Percentiles rank a stretch among this genome's conserved stretches.
Conservation (phyloP, 2,888 invertebrate genomes). For the Argynnis bischoffii region DNA sequence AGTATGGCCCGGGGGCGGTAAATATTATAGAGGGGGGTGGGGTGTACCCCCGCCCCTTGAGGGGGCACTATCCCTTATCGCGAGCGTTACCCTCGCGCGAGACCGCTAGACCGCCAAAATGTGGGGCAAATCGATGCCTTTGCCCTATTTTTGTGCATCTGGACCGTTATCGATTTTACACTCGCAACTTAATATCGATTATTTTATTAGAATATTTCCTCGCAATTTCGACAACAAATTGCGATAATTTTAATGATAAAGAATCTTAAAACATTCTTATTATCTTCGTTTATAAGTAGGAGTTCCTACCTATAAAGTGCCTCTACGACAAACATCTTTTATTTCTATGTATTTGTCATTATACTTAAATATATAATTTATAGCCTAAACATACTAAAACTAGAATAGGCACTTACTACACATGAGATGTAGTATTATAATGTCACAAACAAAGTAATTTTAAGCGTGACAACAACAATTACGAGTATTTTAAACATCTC, state of each 20-base stretch:
- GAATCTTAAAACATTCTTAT: too few species aligned
- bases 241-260: too few species aligned
- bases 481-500: constrained; percentile 59
- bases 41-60: constrained; percentile 61
- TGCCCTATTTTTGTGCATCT: constrained; percentile 82
- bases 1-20: constrained; percentile 82
- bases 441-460: constrained; percentile 63
- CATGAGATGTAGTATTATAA: constrained; percentile 46
- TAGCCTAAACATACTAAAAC: not conserved
- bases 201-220: constrained; percentile 16
- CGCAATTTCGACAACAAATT: not conserved
- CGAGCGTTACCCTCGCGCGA: constrained; percentile 80
- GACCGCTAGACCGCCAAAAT: constrained; percentile 79
- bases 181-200: constrained; percentile 43
- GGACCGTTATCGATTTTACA: constrained; percentile 78
- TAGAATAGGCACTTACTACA: not conserved
- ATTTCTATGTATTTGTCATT: too few species aligned
- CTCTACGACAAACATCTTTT: too few species aligned
- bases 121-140: constrained; percentile 80
- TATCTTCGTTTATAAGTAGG: too few species aligned
- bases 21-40: constrained; percentile 78
- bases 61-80: constrained; percentile 82
- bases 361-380: too few species aligned
- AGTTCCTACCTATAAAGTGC: too few species aligned
- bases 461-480: constrained; percentile 64